Evolutionary conservation across 2,113 vertebrate genomes (phyloP), one percentile per base, ranked within the genome.

Genomic region (Neotragus pygmaeus): DNA sequence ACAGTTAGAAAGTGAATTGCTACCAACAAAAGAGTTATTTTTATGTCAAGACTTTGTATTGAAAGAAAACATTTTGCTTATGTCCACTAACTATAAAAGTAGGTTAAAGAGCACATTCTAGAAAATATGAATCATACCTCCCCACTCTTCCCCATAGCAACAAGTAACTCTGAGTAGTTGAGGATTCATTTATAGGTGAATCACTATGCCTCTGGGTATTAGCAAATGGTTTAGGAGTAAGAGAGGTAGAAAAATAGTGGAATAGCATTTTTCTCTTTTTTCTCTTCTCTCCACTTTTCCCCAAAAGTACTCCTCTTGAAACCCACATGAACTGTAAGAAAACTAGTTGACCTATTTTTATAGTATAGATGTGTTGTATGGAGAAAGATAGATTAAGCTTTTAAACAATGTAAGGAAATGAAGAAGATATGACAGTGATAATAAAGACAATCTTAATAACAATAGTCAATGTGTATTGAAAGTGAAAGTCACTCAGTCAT

Each of bases 1-100:
- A 62, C 49, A 77, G 47, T 53, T 47, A 94, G 58, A 73, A 58
- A 51, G 7, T 66, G n/a, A 97, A 64, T 64, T 49, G 11, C n/a
- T 91, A 66, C 19, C 14, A 73, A 60, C 2, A 77, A 55, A 82
- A 36, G 30, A 70, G 39, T 25, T 86, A 53, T n/a, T 96, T 89
- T 90, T 85, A 43, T 88, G 36, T 91, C 43, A 57, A 75, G 33
- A 95, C 15, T 81, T 58, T 19, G 39, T 57, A 83, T 16, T 78
- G 87, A 64, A 89, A 94, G 75, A 45, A 86, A 95, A 75, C n/a
- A 95, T 57, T 95, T 66, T 94, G 43, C 21, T n/a, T 75, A 30
- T 27, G 16, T 53, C 23, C 36, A 83, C 14, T 77, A 39, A 84
- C 39, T 80, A 2, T 16, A 58, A 58, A 36, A 45, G 3, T 88